Percentiles rank a stretch among this genome's conserved stretches.
Evolutionary conservation across 2,797 vertebrate species (phyloP).

Genomic region (Platyrinchus mystaceus): DNA sequence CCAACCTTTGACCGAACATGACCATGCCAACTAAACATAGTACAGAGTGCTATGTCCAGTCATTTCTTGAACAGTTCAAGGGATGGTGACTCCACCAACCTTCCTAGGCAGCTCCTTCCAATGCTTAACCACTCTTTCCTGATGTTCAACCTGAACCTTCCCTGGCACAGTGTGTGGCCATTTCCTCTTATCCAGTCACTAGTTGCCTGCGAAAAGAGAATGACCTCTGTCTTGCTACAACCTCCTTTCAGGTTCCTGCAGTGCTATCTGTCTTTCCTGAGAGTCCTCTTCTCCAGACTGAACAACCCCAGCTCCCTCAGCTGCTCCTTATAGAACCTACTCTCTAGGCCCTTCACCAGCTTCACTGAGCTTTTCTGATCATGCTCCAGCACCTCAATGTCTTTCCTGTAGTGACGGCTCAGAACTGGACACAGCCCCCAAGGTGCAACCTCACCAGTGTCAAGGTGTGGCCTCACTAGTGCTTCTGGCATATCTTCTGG

Average conservation of each 20-base stretch:
- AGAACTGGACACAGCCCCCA: not conserved
- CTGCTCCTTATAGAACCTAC: not conserved
- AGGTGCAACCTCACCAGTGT: not conserved
- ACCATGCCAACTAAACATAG: not conserved
- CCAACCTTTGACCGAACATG: fast-evolving
- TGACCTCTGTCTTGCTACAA: fast-evolving
- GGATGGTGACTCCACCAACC: not conserved
- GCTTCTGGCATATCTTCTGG: not conserved
- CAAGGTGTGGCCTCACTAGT: fast-evolving
- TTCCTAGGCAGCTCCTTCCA: not conserved
- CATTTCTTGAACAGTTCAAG: not conserved
- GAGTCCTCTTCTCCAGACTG: not conserved
- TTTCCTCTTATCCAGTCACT: not conserved
- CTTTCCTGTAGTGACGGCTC: not conserved
- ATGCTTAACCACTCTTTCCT: not conserved
- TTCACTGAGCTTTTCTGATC: not conserved
- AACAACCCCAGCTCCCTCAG: not conserved
- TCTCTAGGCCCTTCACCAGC: not conserved
- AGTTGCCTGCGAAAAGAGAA: not conserved
- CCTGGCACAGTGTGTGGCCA: not conserved
- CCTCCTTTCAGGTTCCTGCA: not conserved
- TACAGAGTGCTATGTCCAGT: not conserved
- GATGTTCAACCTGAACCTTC: not conserved
- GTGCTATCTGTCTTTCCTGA: not conserved
- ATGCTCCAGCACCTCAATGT: not conserved